Conservation (phyloP, 1,140 invertebrate species). For the Zaprionus africanus region DNA sequence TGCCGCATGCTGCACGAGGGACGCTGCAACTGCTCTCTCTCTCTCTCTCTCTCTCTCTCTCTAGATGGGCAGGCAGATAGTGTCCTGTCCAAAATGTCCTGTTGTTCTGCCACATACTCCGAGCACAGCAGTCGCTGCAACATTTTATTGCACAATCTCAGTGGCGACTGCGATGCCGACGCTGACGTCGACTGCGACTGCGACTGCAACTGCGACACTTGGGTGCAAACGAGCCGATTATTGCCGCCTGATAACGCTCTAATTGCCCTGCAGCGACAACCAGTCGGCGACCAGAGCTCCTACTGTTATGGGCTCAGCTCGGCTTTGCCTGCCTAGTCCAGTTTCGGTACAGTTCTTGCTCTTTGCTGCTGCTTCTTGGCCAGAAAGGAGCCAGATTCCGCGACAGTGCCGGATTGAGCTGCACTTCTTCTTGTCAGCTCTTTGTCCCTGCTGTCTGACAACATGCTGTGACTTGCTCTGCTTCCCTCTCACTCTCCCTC, state of each 20-base stretch:
- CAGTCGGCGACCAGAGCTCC: conserved; percentile 53
- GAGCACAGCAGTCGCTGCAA: conserved; percentile 15
- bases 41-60: neutral
- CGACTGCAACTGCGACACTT: conserved; percentile 52
- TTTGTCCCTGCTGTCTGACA: conserved; percentile 39
- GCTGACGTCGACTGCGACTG: neutral
- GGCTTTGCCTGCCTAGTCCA: neutral
- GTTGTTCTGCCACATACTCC: conserved; percentile 37
- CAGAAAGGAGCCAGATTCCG: conserved; percentile 3
- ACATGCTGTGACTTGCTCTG: conserved; percentile 52
- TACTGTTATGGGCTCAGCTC: conserved; percentile 55
- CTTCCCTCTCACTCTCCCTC: neutral
- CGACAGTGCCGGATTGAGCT: conserved; percentile 6
- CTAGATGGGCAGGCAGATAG: conserved; percentile 24
- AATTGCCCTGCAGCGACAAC: conserved; percentile 72
- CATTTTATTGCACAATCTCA: conserved; percentile 66
- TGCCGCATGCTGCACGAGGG: conserved; percentile 14
- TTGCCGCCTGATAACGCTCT: conserved; percentile 80
- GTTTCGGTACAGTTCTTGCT: neutral
- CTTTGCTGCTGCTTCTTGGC: conserved; percentile 17
- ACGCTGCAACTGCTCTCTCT: neutral
- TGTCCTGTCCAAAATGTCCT: conserved; percentile 30
- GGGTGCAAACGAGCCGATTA: conserved; percentile 80
- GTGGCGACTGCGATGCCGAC: conserved; percentile 38
- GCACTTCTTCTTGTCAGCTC: conserved; percentile 41